Base-by-base conservation (phyloP, 2,113 vertebrate genomes). In the Mionectes macconnelli region DNA sequence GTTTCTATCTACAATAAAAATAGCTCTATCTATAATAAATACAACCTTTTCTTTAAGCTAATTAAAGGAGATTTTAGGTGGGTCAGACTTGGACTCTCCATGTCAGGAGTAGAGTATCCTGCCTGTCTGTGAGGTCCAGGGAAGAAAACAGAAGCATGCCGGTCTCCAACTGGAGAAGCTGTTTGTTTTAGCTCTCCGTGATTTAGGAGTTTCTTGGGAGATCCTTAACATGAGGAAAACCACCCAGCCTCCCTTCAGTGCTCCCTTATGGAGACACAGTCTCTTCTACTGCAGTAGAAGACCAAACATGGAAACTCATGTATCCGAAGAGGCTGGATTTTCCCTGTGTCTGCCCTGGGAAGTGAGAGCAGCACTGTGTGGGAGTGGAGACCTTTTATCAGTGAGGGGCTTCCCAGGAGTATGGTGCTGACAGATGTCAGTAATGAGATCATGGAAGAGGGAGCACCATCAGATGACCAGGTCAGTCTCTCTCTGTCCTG, bases 61-160 rank as follows among this genome's bases (percentile, higher is more conserved):
- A 6, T 79, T 84, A 62, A 63, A 75, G 31, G 39, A 20, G 14
- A 53, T 10, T 57, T 94, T 87, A 77, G 21, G 19, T 80, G 27
- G 18, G 40, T 47, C 8, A 8, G n/a, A 39, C 35, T 83, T 53
- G 49, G 40, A 66, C 25, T 21, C 3, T 4, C 16, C 1, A 0
- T 45, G 9, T 56, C 37, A 84, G 60, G 12, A 69, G n/a, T n/a
- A 89, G 35, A 75, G 22, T 42, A 72, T 62, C 72, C 50, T 84
- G 42, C 35, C 4, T 4, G 8, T 23, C 25, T 89, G 21, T 1
- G 1, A 87, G 49, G 17, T 19, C 22, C 13, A 12, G 6, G 18
- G 49, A 31, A 70, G 2, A 2, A 68, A 81, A 60, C 3, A 74
- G 6, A 19, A 77, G 0, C 0, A 0, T 63, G 52, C 11, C 45